These are phyloP conservation scores for Cheilosia soror DNA, from an alignment of 2,888 invertebrate genomes.

Conservation along the genomic window DNA sequence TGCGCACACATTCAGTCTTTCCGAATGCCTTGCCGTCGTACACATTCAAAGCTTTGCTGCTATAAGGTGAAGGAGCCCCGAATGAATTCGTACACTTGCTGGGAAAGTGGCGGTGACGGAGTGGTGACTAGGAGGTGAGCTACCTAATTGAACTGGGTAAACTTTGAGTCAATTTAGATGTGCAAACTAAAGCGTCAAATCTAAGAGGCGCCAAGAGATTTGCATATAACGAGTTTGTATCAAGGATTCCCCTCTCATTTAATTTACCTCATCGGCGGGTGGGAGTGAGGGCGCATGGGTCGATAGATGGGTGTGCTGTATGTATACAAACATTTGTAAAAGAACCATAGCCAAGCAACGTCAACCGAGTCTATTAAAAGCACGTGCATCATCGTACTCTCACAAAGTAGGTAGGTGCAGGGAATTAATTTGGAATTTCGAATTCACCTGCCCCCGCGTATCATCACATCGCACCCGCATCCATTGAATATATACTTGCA, in stretches of 20 bases:
- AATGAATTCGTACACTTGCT: conserved; percentile 16
- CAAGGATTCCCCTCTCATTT: conserved; percentile 35
- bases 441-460: conserved; percentile 36
- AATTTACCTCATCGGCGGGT: conserved; percentile 31
- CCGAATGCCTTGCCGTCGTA: conserved; percentile 9
- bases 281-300: neutral
- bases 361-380: conserved; percentile 58
- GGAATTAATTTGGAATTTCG: conserved; percentile 67
- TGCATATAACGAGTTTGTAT: conserved; percentile 55
- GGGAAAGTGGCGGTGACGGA: neutral
- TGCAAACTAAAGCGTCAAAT: conserved; percentile 67
- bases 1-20: conserved; percentile 28
- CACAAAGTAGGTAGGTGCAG: conserved; percentile 42
- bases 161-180: conserved; percentile 70
- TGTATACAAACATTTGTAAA: conserved; percentile 20
- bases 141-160: conserved; percentile 72
- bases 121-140: conserved; percentile 28
- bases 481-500: conserved; percentile 26
- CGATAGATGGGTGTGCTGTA: neutral
- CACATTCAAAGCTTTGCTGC: conserved; percentile 30
- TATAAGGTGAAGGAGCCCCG: conserved; percentile 22
- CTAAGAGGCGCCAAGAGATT: conserved; percentile 73
- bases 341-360: conserved; percentile 50
- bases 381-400: conserved; percentile 63
- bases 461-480: conserved; percentile 51